Evolutionary conservation across 2,113 vertebrate species (phyloP), one percentile per base, ranked within the genome.

Genomic region (Stegastes partitus): DNA sequence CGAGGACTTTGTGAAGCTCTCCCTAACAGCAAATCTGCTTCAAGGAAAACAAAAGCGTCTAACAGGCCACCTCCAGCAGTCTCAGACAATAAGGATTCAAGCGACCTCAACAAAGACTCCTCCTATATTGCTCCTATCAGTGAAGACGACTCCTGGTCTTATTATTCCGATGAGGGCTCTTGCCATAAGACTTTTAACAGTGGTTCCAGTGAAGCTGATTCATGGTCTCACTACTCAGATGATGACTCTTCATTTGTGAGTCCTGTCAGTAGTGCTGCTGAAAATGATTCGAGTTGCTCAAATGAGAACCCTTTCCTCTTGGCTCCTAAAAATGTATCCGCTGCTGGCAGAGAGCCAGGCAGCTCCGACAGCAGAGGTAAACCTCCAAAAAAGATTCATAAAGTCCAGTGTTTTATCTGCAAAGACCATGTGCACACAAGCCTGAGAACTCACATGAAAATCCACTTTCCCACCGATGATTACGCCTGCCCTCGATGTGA

Each of bases 401-500:
- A 18, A 11, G 15, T 51, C 23, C 34, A 54, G 2, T 92, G 91
- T 55, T 82, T 79, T 12, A 81, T 92, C 74, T 92, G 91, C 57
- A 80, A 79, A 3, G 63, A 90, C 63, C 68, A 25, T 0, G 14
- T 89, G 2, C 44, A 47, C 2, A 65, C 37, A 0, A 64, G 15
- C 0, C 73, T 91, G n/a, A 62, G 21, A 2, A 7, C 6, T 39
- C 91, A 92, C 79, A 80, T 92, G 81, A 84, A 85, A 64, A 79
- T n/a, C n/a, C 89, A 92, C 81, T 92, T 91, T 8, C 89, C 89
- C 11, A 44, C 34, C 1, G 68, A 68, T 0, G 53, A 79, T 1
- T 91, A 83, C 11, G 47, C 79, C 2, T 93, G 91, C 55, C 91
- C 86, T 0, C 84, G 62, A 2, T 93, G 91, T 9, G 79, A 77